Evolutionary conservation across 2,113 vertebrate genomes (phyloP).

Genomic region (Alligator sinensis): DNA sequence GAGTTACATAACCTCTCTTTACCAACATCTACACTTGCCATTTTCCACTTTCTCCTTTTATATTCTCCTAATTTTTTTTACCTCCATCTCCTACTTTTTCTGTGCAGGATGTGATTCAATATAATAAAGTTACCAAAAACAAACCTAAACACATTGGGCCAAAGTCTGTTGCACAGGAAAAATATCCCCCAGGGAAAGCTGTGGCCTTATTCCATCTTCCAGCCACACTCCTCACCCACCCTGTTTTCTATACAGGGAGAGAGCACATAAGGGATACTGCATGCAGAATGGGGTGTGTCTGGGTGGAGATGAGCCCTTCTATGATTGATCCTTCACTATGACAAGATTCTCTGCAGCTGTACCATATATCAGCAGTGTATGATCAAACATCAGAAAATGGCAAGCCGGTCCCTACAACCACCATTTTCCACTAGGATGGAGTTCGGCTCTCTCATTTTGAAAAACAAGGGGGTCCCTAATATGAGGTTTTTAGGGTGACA

Average conservation of each 20-base stretch:
- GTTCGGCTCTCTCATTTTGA: background rate
- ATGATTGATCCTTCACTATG: no score
- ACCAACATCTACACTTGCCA: background rate
- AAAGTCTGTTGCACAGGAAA: no score
- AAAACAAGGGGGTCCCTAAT: background rate
- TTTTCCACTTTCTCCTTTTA: background rate
- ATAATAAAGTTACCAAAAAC: background rate
- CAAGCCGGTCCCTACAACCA: background rate
- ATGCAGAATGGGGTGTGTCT: background rate
- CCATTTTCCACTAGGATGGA: fast-evolving
- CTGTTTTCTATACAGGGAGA: fast-evolving
- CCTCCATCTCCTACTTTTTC: background rate
- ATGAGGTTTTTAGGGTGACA: background rate
- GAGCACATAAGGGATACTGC: no score
- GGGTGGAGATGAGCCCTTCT: background rate
- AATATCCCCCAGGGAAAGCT: background rate
- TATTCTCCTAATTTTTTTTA: background rate
- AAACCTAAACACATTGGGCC: background rate
- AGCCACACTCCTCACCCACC: fast-evolving
- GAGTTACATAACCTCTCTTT: background rate
- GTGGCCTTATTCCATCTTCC: background rate
- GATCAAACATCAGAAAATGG: background rate
- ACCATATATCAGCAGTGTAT: background rate
- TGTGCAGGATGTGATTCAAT: background rate
- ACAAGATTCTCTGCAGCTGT: background rate